phyloP scores from a whole-genome alignment of 2,113 vertebrate species.

The Siphamia tubifer region DNA sequence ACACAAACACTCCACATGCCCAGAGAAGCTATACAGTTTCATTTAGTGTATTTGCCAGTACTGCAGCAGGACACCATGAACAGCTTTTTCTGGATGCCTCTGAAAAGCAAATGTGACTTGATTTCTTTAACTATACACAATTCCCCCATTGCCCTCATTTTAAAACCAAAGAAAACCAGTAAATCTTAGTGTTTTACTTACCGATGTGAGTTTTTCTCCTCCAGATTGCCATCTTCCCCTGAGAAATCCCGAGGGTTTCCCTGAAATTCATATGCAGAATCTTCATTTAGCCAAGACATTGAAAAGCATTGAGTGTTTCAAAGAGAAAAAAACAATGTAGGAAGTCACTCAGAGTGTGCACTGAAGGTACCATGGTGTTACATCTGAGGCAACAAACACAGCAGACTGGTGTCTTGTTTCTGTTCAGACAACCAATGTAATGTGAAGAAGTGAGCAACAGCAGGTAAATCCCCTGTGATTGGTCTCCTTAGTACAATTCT shows the following conservation, averaged over 20 bases:
- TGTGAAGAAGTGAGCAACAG: background rate
- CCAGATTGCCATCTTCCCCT: conserved; percentile 72
- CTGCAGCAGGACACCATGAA: background rate
- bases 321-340: background rate
- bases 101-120: too few relatives aligned
- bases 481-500: conserved; percentile 15
- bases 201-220: conserved; percentile 39
- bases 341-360: background rate
- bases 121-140: background rate
- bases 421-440: background rate
- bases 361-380: background rate
- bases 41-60: background rate
- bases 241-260: conserved; percentile 47
- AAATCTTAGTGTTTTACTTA: conserved; percentile 4
- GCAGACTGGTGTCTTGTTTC: background rate
- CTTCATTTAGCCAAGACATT: background rate
- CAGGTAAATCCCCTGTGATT: background rate
- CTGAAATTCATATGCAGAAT: conserved; percentile 35
- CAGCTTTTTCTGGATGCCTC: background rate
- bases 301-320: background rate
- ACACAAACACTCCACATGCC: background rate
- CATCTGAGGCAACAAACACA: background rate
- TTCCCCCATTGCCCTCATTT: background rate
- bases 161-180: too few relatives aligned
- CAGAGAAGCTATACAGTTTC: background rate